Evolutionary conservation across 2,113 vertebrate genomes (phyloP), one percentile per base, ranked within the genome.

Genomic region (Cyprinus carpio): DNA sequence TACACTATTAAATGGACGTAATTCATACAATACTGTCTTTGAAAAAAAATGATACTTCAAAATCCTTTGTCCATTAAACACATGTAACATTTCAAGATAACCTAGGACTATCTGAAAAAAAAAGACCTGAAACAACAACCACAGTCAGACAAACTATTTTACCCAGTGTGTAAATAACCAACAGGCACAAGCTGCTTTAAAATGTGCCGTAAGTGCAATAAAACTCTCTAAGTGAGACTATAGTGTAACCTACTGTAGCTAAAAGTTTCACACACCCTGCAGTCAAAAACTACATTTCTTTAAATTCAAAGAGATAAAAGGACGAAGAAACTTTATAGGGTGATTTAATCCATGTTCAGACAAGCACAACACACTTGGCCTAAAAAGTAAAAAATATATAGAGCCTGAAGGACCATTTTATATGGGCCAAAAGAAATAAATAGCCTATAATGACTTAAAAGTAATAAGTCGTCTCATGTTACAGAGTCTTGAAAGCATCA

Each of bases 271-370:
- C 40, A 49, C 72, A 46, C 72, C 40, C 72, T 49, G 40, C 40
- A 16, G 72, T 75, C 40, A 25, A 75, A 75, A 75, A 49, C 40
- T 43, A 40, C 2, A 49, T 75, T 16, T 74, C 12, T 43, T 25
- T 54, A 0, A 51, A 29, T 76, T 54, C 43, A 3, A 76, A 76
- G n/a, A 23, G 9, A 76, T 51, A 54, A 31, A 76, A 54, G 15
- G 27, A 76, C 29, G 25, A 51, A 51, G 15, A 29, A 51, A 75
- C 43, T 7, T 15, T 75, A 18, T 51, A 25, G 16, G 67, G 27
- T 54, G 25, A 31, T 54, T 76, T 54, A 76, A 76, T 29, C 11
- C 49, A 51, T 75, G 74, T 29, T 76, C 74, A 76, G 75, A 76
- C 43, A 76, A 11, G 13, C 75, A 29, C 46, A 76, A 29, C 25